These are phyloP conservation scores for Gobionotothen gibberifrons DNA, from an alignment of 2,797 vertebrate genomes.

Conservation along the genomic window DNA sequence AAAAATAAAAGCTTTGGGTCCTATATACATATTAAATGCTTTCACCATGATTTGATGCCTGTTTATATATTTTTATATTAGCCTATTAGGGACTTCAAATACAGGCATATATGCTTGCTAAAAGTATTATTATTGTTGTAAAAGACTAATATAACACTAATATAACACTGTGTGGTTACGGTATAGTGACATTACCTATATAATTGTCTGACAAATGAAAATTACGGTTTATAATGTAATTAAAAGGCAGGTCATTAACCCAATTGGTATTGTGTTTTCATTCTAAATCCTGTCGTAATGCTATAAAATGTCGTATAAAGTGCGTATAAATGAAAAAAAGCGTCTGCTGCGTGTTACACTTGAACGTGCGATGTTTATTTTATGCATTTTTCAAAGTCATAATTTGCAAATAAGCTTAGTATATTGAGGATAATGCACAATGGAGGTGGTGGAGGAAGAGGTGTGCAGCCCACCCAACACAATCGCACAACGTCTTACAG, in stretches of 20 bases:
- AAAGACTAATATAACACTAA: background rate
- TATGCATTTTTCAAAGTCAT: constrained; percentile 45
- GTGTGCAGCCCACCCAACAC: constrained; percentile 16
- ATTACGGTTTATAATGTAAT: background rate
- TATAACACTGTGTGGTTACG: background rate
- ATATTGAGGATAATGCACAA: constrained; percentile 52
- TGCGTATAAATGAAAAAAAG: background rate
- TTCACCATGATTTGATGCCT: background rate
- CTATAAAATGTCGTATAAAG: constrained; percentile 13
- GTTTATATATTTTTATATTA: background rate
- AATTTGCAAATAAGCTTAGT: constrained; percentile 75
- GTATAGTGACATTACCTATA: background rate
- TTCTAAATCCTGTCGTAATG: constrained; percentile 28
- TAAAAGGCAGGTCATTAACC: constrained; percentile 7
- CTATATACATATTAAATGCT: background rate
- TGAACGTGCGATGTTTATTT: background rate
- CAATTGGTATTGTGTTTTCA: constrained; percentile 15
- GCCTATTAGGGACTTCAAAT: constrained; percentile 11
- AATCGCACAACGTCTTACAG: constrained; percentile 16
- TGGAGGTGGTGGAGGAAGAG: constrained; percentile 46
- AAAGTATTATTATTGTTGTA: background rate
- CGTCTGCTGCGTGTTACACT: background rate
- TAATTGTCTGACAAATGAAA: background rate
- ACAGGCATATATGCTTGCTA: constrained; percentile 4
- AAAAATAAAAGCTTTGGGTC: background rate